phyloP scores from a whole-genome alignment of 2,888 invertebrate species.

The Asteroscopus sphinx region DNA sequence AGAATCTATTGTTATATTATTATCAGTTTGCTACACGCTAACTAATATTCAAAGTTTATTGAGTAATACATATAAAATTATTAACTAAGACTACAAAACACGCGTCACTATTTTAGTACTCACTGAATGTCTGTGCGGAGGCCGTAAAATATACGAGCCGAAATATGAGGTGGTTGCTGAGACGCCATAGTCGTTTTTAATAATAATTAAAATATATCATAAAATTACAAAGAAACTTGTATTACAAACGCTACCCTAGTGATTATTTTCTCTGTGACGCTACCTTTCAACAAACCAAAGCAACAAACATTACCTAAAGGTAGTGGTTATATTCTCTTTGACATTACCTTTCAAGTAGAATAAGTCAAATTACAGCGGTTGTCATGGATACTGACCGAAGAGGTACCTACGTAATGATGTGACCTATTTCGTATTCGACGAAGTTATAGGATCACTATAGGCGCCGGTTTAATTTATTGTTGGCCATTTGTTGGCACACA shows the following conservation, averaged over 20 bases:
- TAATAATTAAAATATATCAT: conserved; percentile 47
- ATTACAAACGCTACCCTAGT: conserved; percentile 14
- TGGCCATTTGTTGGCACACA: too few relatives aligned
- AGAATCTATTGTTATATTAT: conserved; percentile 22
- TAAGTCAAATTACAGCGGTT: conserved; percentile 33
- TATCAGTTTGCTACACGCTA: conserved; percentile 1
- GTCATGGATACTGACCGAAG: conserved; percentile 46
- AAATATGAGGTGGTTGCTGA: conserved; percentile 85
- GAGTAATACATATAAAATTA: conserved; percentile 21
- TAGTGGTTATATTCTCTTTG: too few relatives aligned
- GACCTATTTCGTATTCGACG: conserved; percentile 31
- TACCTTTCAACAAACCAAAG: too few relatives aligned
- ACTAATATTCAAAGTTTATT: conserved; percentile 5
- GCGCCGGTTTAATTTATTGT: too few relatives aligned
- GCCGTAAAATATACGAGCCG: conserved; percentile 91
- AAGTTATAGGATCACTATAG: not conserved
- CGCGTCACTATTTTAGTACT: conserved; percentile 59
- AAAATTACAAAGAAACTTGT: conserved; percentile 34
- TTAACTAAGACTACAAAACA: conserved; percentile 1
- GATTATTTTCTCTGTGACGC: too few relatives aligned
- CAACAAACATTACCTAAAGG: too few relatives aligned
- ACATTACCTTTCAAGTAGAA: not conserved
- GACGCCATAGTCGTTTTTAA: conserved; percentile 67
- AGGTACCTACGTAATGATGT: not conserved
- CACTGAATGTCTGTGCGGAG: conserved; percentile 90